A percentile compares a stretch with the other conserved stretches of the same genome.
Conservation (phyloP, 2,797 vertebrate genomes). For the Pitangus sulphuratus region DNA sequence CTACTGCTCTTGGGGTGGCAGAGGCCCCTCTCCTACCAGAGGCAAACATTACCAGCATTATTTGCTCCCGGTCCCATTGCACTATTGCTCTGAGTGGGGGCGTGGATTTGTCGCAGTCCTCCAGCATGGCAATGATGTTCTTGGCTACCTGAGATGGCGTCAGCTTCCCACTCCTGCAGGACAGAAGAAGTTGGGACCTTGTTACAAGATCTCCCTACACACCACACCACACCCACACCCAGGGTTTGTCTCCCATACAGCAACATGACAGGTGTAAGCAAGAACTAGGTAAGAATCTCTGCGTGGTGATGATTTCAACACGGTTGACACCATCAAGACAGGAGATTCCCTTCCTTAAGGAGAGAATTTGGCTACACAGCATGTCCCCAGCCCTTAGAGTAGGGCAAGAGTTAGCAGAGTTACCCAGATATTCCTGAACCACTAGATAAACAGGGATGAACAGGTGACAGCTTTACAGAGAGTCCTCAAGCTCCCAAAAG, state of each 20-base stretch:
- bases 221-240: not conserved
- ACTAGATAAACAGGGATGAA: not conserved
- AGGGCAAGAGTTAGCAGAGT: not conserved
- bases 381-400: not conserved
- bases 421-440: not conserved
- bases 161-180: conserved; percentile 61
- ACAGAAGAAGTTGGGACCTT: not conserved
- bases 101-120: conserved; percentile 38
- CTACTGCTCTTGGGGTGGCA: not conserved
- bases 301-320: not conserved
- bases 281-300: not conserved
- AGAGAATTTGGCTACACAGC: not conserved
- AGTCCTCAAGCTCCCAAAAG: not conserved
- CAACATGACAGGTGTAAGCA: not conserved
- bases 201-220: not conserved
- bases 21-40: not conserved
- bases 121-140: conserved; percentile 65
- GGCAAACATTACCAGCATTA: conserved; percentile 58
- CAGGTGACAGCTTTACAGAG: not conserved
- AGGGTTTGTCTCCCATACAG: not conserved
- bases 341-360: not conserved
- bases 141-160: conserved; percentile 62
- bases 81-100: conserved; percentile 57
- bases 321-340: not conserved
- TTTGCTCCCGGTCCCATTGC: conserved; percentile 63